Base-by-base conservation (phyloP, 2,888 invertebrate species). In the Spilosoma lubricipeda region DNA sequence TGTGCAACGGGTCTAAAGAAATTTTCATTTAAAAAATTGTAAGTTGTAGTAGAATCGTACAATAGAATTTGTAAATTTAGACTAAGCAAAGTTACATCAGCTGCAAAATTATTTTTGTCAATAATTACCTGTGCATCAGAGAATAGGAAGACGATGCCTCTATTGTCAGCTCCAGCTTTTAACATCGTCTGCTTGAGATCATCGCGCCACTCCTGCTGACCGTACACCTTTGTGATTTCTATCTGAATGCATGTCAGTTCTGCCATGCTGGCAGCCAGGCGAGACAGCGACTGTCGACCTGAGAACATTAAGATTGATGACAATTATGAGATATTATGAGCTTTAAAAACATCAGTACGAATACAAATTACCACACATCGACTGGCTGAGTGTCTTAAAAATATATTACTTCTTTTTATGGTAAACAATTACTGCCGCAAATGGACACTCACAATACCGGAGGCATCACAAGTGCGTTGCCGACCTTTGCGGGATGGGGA, bases 231-330 rank as follows among this genome's bases (percentile, higher is more conserved):
- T 3, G 97, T 98, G 73, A 99, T 97, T 91, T 98, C 98, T 84
- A 98, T 98, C 96, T 98, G 98, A 81, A 98, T 97, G 83, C 98
- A 97, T 0, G 92, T 92, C 84, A 97, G 97, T 82, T 98, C 98
- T 9, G 97, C 97, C 94, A 98, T 97, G 86, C 97, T 96, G 0
- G 98, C 96, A 0, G 98, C 97, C 8, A 99, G 94, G 52, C 97
- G 97, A 0, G 99, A 98, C 63, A 99, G 94, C 30, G 98, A 98
- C 88, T 98, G 98, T 0, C 99, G 96, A 45, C 99, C 98, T 97
- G 30, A 2, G 4, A 15, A 59, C 27, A 59, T 27, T 15, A 5
- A 63, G 59, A 30, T 63, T 18, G 7, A 15, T 15, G 5, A 30
- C 18, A 30, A 59, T 27, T 63, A 30, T 15, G 5, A 30, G 1